Evolutionary conservation across 2,888 invertebrate species (phyloP), one percentile per base, ranked within the genome.

Genomic region (Lingula anatina): DNA sequence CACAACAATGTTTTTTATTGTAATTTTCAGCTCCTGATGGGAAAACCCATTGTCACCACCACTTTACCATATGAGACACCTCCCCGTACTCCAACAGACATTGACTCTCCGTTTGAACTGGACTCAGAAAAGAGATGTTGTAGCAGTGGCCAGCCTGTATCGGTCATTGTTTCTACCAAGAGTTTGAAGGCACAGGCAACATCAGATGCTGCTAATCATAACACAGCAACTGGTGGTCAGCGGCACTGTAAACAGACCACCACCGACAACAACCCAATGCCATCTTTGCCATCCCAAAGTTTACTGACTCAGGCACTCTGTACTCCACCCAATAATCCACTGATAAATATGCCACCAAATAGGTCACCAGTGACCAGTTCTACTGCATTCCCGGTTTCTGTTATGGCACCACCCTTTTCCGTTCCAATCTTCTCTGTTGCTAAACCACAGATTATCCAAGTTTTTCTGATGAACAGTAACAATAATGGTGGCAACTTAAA

Each of bases 381-480:
- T 12, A 26, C 37, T 23, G 47, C 40, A 12, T 24, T 47, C 3
- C 42, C 44, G 20, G 35, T 47, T 35, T 26, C 15, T 27, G 39
- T 42, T 12, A 25, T 9, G 21, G 41, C 50, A 9, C 28, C 44
- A 25, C n/a, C 44, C 4, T 27, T 40, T 21, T 46, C 44, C 38
- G 20, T 36, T 28, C 50, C 43, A 48, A 40, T 35, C 46, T 15
- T 47, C 7, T 42, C 57, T 12, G 31, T 50, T 5, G 38, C 52
- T 7, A 45, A 55, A 18, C 45, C 64, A n/a, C 66, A 69, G 0
- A 55, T 68, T 4, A 60, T 71, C 5, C 69, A 70, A 47, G 66
- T 70, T 21, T 62, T 71, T 49, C 62, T 70, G 2, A 54, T 68
- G 42, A 68, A 66, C 51, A 61, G 56, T 46, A 46, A 43, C n/a